Evolutionary conservation across 2,797 vertebrate genomes (phyloP), one percentile per base, ranked within the genome.

Genomic region (Protonibea diacanthus): DNA sequence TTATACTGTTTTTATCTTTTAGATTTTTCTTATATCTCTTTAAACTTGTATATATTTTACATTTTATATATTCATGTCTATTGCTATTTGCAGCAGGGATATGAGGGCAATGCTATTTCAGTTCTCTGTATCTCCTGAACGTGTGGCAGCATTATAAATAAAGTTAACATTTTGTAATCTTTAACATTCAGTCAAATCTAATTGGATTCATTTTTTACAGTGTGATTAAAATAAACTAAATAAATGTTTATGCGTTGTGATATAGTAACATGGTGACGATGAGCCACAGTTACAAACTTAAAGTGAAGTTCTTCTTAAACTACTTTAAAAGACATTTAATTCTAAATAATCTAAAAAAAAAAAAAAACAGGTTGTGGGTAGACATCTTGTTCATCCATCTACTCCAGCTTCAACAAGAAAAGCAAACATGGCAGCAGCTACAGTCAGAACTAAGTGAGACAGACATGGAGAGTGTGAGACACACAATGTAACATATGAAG

Each of bases 391-490:
- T 47, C 1, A 42, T 40, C 42, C 20, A 72, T 67, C 25, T 23
- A 3, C n/a, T 68, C 44, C 51, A 65, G 42, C 64, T 21, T 27
- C 1, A 51, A 64, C 14, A 59, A 25, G 49, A 59, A 10, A 14
- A 73, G 15, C 44, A 60, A 86, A 85, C 40, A 88, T 82, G 76
- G 86, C 80, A 86, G 75, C 62, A 74, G 57, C 38, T 48, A 6
- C 74, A 73, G 6, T 29, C 69, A 59, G 1, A 61, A 63, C 71
- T 83, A 53, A 74, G 23, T 74, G 59, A 78, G 18, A 18, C n/a
- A 67, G 55, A 59, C 48, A 21, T 8, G 20, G 17, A 29, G 27
- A 42, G 51, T 14, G 49, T 25, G 33, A 17, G 14, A 58, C 3
- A 48, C 3, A 45, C 18, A 45, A 8, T 0, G 48, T 4, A 0